These are phyloP conservation scores for Channallabes apus DNA, from an alignment of 2,797 vertebrate species.

Conservation along the genomic window DNA sequence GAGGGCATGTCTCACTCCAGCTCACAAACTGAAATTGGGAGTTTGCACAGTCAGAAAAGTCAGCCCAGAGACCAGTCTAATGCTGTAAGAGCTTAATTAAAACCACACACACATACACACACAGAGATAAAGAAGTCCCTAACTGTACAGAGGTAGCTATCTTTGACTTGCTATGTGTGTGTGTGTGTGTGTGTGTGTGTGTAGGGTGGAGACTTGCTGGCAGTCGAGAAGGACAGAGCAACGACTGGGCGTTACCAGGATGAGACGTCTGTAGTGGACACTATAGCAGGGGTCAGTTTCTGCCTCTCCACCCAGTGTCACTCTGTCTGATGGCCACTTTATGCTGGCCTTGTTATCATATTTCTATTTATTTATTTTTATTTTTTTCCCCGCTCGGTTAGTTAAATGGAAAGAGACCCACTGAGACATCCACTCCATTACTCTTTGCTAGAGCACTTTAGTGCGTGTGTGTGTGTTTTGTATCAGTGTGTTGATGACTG, in stretches of 20 bases:
- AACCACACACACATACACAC: background rate
- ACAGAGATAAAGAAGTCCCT: background rate
- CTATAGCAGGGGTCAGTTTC: slow-evolving; percentile 47
- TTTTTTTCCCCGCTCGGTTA: background rate
- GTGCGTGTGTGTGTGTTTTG: background rate
- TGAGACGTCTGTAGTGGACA: slow-evolving; percentile 43
- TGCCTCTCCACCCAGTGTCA: background rate
- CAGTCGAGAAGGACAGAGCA: slow-evolving; percentile 57
- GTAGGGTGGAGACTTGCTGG: slow-evolving; percentile 54
- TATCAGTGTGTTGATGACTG: slow-evolving; percentile 12
- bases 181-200: slow-evolving; percentile 30
- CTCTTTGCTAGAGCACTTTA: background rate
- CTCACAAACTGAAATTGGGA: slow-evolving; percentile 68
- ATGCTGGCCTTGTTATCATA: slow-evolving; percentile 5
- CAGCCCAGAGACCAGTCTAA: slow-evolving; percentile 48
- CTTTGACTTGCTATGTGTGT: background rate
- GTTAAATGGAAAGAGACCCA: slow-evolving; percentile 12
- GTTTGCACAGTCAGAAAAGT: slow-evolving; percentile 61
- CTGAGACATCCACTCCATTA: background rate
- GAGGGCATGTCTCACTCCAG: slow-evolving; percentile 70
- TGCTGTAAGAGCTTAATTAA: slow-evolving; percentile 27
- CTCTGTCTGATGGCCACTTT: background rate
- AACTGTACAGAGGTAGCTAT: background rate
- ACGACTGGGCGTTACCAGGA: slow-evolving; percentile 49
- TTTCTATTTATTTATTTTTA: background rate